Percentiles rank a stretch among this genome's conserved stretches.
phyloP scores from a whole-genome alignment of 2,888 invertebrate genomes.

The Timema cristinae region DNA sequence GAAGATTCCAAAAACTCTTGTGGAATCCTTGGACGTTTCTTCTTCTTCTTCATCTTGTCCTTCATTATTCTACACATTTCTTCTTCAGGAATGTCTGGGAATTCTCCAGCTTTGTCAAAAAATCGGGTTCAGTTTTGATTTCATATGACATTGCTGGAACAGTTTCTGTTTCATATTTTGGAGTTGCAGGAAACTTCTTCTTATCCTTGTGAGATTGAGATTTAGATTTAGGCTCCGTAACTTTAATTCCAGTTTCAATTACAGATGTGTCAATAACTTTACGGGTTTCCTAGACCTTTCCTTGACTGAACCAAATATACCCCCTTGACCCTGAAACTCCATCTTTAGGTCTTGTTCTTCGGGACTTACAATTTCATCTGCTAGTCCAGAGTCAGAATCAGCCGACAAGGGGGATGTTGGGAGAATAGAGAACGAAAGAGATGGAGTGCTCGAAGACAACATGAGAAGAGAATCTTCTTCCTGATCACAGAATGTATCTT shows the following conservation, averaged over 20 bases:
- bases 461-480: slow-evolving; percentile 13
- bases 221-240: background rate
- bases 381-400: slow-evolving; percentile 16
- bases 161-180: no score
- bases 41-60: slow-evolving; percentile 35
- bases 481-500: slow-evolving; percentile 5
- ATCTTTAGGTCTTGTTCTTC: background rate
- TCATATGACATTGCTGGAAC: no score
- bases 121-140: background rate
- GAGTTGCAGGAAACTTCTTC: background rate
- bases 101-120: slow-evolving; percentile 35
- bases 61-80: slow-evolving; percentile 35
- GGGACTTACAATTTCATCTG: slow-evolving; percentile 18
- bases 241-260: background rate
- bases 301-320: slow-evolving; percentile 33
- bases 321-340: slow-evolving; percentile 21
- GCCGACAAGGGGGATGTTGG: slow-evolving; percentile 3
- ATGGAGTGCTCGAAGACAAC: background rate
- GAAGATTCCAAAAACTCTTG: slow-evolving; percentile 25
- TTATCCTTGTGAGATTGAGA: background rate
- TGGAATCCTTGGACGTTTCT: slow-evolving; percentile 34
- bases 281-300: slow-evolving; percentile 29
- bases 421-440: background rate
- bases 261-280: slow-evolving; percentile 27
- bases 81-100: slow-evolving; percentile 41